Conservation (phyloP, 2,888 invertebrate genomes). For the Lingula anatina region DNA sequence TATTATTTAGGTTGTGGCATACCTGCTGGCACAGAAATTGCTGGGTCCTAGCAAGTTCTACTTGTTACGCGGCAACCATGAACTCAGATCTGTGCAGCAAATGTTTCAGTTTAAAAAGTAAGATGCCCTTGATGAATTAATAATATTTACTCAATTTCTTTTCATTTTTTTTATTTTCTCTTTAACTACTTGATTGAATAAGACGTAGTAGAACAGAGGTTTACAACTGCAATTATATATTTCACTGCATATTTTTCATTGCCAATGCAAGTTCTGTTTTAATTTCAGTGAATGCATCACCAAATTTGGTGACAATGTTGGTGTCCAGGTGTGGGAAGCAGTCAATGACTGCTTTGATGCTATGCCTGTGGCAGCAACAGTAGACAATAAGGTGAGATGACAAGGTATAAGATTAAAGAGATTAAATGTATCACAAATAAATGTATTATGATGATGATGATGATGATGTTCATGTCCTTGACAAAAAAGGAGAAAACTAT, state of each 20-base stretch:
- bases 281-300: slow-evolving; percentile 64
- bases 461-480: no score
- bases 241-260: no score
- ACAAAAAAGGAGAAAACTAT: no score
- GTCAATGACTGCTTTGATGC: slow-evolving; percentile 68
- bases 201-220: no score
- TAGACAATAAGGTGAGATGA: slow-evolving; percentile 65
- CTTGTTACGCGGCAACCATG: slow-evolving; percentile 70
- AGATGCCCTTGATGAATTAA: slow-evolving; percentile 14
- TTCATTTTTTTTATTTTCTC: background rate
- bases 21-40: slow-evolving; percentile 67
- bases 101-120: slow-evolving; percentile 69
- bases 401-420: no score
- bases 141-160: background rate
- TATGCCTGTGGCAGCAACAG: slow-evolving; percentile 68
- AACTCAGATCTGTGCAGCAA: slow-evolving; percentile 68
- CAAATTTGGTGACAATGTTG: slow-evolving; percentile 66
- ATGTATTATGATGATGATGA: no score
- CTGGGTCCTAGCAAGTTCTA: slow-evolving; percentile 63
- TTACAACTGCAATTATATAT: no score
- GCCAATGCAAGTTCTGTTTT: no score
- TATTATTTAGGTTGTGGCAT: slow-evolving; percentile 64
- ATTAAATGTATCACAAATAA: no score
- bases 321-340: slow-evolving; percentile 64
- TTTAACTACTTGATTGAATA: background rate